Conservation (phyloP, 1,140 invertebrate genomes). For the Leptinotarsa undecemlineata region DNA sequence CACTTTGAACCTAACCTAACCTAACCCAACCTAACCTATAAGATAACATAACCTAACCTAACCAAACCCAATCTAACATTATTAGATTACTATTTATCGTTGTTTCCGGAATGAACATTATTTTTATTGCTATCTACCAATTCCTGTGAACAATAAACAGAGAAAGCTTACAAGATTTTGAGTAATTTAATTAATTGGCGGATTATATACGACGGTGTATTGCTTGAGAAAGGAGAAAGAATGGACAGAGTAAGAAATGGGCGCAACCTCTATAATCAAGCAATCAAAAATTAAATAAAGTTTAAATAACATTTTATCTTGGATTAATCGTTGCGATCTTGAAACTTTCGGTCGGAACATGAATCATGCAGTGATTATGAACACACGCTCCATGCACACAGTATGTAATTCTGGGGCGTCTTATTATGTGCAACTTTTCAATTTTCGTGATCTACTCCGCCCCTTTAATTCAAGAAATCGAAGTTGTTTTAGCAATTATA, state of each 20-base stretch:
- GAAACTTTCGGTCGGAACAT: background rate
- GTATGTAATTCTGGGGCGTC: background rate
- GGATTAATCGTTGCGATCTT: background rate
- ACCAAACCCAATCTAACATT: no score
- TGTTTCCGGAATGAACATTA: no score
- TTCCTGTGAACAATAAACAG: no score
- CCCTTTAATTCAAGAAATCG: slow-evolving; percentile 3
- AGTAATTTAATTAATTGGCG: no score
- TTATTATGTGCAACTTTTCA: slow-evolving; percentile 8
- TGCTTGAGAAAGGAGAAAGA: no score
- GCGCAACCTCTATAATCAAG: background rate
- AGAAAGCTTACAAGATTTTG: no score
- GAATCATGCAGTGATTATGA: background rate
- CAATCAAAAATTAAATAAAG: background rate
- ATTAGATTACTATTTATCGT: no score
- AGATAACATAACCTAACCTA: no score
- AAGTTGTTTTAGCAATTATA: background rate
- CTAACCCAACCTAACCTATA: no score
- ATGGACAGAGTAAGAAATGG: background rate
- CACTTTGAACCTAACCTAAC: no score
- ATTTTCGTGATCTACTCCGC: slow-evolving; percentile 23
- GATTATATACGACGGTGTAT: no score
- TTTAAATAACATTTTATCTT: slow-evolving; percentile 1
- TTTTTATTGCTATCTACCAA: no score
- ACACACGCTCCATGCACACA: background rate